Percentiles rank a stretch among this genome's conserved stretches.
Conservation (phyloP, 1,140 invertebrate genomes). For the Arctopsyche grandis region DNA sequence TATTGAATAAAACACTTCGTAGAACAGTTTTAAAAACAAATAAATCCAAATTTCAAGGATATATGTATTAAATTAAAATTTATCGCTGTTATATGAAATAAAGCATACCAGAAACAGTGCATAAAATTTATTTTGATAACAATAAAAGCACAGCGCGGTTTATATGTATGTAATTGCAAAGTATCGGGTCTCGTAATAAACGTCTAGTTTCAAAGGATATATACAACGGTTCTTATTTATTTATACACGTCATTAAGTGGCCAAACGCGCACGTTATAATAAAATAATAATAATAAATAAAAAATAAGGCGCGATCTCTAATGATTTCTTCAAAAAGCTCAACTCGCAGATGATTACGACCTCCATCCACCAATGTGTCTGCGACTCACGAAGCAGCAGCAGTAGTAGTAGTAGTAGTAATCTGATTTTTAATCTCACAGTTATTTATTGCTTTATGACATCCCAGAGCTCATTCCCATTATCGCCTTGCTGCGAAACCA, state of each 20-base stretch:
- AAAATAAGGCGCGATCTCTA: slow-evolving; percentile 31
- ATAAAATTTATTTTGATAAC: too few relatives aligned
- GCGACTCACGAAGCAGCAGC: not conserved
- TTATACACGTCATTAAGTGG: not conserved
- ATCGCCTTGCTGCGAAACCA: slow-evolving; percentile 52
- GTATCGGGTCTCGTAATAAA: not conserved
- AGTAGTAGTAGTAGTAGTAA: slow-evolving; percentile 20
- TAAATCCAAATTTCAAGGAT: too few relatives aligned
- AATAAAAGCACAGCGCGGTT: too few relatives aligned
- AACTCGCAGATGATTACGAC: slow-evolving; percentile 30
- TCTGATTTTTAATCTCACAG: slow-evolving; percentile 52
- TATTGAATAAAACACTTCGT: too few relatives aligned
- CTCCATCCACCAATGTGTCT: too few relatives aligned
- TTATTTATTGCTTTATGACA: slow-evolving; percentile 55
- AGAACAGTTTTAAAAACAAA: too few relatives aligned
- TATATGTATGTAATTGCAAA: too few relatives aligned
- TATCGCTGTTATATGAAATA: too few relatives aligned
- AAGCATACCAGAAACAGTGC: too few relatives aligned
- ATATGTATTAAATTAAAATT: too few relatives aligned
- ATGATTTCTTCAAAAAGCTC: slow-evolving; percentile 37
- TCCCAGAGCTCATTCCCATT: slow-evolving; percentile 51
- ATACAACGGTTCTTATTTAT: slow-evolving; percentile 3
- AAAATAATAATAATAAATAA: not conserved
- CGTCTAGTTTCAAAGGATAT: not conserved
- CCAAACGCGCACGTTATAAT: not conserved